A percentile compares a stretch with the other conserved stretches of the same genome.
Evolutionary conservation across 1,140 invertebrate genomes (phyloP).

Genomic region (Caenorhabditis brenneri): DNA sequence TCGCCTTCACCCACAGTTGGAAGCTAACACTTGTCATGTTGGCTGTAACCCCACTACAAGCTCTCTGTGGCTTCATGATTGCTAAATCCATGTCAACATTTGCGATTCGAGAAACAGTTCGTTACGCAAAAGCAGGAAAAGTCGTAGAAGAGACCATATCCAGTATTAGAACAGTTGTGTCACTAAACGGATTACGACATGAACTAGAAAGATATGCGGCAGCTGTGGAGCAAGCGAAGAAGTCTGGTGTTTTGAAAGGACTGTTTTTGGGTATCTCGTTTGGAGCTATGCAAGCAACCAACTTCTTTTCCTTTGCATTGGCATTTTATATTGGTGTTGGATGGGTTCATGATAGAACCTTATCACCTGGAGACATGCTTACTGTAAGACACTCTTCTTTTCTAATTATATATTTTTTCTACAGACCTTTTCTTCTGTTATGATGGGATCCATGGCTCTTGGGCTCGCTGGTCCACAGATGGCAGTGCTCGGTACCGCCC

Average conservation of each 20-base stretch:
- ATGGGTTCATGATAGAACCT: constrained; percentile 36
- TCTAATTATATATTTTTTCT: constrained; percentile 40
- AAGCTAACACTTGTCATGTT: constrained; percentile 66
- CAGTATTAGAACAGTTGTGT: constrained; percentile 80
- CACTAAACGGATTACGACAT: constrained; percentile 81
- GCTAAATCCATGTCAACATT: constrained; percentile 59
- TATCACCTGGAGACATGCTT: constrained; percentile 26
- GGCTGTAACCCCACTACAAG: constrained; percentile 60
- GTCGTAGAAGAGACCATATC: constrained; percentile 83
- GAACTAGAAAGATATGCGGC: constrained; percentile 72
- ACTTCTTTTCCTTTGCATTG: constrained; percentile 53
- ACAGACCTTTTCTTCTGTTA: constrained; percentile 63
- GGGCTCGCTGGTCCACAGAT: constrained; percentile 62
- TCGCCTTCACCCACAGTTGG: constrained; percentile 67
- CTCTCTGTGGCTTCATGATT: constrained; percentile 60
- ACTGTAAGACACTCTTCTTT: constrained; percentile 12
- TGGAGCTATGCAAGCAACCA: constrained; percentile 37
- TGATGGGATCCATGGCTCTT: constrained; percentile 64
- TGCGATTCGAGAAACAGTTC: constrained; percentile 76
- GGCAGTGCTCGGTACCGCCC: constrained; percentile 64
- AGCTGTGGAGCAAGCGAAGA: constrained; percentile 40
- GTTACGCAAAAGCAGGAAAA: constrained; percentile 80
- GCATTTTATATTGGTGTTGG: constrained; percentile 64
- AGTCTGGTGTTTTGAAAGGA: constrained; percentile 39
- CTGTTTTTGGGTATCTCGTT: constrained; percentile 52